Evolutionary conservation across 2,797 vertebrate species (phyloP).

Genomic region (Tragopan temminckii): DNA sequence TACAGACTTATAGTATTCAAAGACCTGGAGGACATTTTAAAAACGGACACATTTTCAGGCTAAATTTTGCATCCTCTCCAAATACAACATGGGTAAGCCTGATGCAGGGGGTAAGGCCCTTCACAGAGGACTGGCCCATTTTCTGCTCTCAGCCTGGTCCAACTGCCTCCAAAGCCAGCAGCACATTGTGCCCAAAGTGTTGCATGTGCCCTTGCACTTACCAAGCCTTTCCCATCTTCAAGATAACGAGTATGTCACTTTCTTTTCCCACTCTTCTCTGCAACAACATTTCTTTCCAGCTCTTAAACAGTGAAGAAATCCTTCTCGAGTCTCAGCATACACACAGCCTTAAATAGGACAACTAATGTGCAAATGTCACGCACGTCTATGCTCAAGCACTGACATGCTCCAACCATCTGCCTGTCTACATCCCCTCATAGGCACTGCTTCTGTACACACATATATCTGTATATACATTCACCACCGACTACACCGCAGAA

Average conservation of each 20-base stretch:
- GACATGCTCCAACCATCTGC: not conserved
- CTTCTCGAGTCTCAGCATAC: not conserved
- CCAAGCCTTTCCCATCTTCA: not conserved
- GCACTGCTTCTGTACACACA: not conserved
- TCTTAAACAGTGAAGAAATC: not conserved
- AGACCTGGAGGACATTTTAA: not conserved
- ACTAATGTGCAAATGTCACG: slow-evolving; percentile 37
- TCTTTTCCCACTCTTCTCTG: not conserved
- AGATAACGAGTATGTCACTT: not conserved
- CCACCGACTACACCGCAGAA: not conserved
- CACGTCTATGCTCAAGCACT: not conserved
- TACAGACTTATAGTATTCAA: accelerated
- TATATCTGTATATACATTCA: not conserved
- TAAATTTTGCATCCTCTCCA: not conserved
- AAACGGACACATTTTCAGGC: not conserved
- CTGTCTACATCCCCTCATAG: not conserved
- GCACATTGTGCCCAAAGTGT: accelerated
- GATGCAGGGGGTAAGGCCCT: not conserved
- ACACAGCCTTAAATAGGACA: not conserved
- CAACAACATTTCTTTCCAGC: not conserved
- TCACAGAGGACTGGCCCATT: not conserved
- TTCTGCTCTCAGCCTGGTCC: not conserved
- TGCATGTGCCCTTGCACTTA: accelerated
- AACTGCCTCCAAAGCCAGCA: not conserved
- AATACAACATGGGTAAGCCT: not conserved